These are phyloP conservation scores for Melanostoma mellinum DNA, from an alignment of 2,888 invertebrate species.

Conservation along the genomic window DNA sequence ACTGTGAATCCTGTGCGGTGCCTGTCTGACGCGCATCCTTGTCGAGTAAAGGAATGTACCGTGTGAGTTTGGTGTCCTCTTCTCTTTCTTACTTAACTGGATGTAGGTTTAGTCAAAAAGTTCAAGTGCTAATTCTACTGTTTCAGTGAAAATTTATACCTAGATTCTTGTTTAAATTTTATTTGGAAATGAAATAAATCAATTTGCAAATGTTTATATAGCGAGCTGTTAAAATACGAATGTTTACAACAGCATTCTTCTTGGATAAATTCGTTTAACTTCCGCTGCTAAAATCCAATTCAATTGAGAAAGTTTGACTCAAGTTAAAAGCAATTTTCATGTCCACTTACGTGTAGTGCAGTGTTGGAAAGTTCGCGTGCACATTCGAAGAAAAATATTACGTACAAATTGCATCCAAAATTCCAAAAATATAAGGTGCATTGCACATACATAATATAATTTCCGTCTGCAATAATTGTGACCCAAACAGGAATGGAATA, in stretches of 20 bases:
- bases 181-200: conserved; percentile 12
- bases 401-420: conserved; percentile 24
- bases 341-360: not conserved
- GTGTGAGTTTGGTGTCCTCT: conserved; percentile 43
- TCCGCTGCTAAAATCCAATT: not conserved
- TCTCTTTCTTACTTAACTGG: conserved; percentile 46
- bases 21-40: conserved; percentile 67
- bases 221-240: too few relatives aligned
- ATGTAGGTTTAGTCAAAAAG: conserved; percentile 24
- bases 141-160: not conserved
- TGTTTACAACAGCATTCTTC: too few relatives aligned
- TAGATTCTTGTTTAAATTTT: conserved; percentile 3
- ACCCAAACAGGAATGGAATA: conserved; percentile 66
- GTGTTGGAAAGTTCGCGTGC: not conserved
- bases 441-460: too few relatives aligned
- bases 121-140: conserved; percentile 8
- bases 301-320: not conserved
- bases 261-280: too few relatives aligned
- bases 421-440: conserved; percentile 22
- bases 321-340: too few relatives aligned
- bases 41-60: conserved; percentile 62
- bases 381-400: not conserved
- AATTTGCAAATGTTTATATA: not conserved
- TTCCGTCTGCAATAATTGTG: conserved; percentile 47
- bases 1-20: conserved; percentile 33